These are phyloP conservation scores for Uropsilus gracilis DNA, from an alignment of 2,113 vertebrate species.

Conservation along the genomic window DNA sequence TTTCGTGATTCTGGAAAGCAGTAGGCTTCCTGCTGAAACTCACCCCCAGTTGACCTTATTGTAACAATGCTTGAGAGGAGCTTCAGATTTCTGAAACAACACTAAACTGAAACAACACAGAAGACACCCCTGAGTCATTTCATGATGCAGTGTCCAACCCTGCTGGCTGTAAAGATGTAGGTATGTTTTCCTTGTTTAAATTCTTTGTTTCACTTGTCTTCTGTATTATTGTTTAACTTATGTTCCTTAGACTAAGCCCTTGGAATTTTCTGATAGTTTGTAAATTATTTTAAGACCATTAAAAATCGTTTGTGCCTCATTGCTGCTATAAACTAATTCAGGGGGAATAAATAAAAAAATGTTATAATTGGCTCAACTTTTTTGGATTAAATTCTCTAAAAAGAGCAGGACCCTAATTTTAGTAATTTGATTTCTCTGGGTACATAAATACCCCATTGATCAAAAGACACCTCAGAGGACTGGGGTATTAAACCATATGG, in stretches of 20 bases:
- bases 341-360: background rate
- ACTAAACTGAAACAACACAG: background rate
- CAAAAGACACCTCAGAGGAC: background rate
- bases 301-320: background rate
- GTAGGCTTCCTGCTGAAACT: constrained; percentile 61
- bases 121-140: constrained; percentile 16
- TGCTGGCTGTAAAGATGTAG: background rate
- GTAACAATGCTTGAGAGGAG: constrained; percentile 51
- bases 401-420: background rate
- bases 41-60: constrained; percentile 60
- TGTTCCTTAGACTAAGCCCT: background rate
- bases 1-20: constrained; percentile 60
- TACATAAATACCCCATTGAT: background rate
- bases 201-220: constrained; percentile 7
- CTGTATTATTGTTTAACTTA: background rate
- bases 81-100: constrained; percentile 1
- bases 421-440: background rate
- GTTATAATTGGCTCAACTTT: background rate
- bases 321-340: background rate
- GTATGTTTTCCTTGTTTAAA: background rate
- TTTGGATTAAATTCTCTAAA: background rate
- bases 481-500: background rate
- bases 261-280: background rate
- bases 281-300: background rate
- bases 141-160: background rate